Evolutionary conservation across 2,113 vertebrate species (phyloP).

Genomic region (Notarius quadriscutis): DNA sequence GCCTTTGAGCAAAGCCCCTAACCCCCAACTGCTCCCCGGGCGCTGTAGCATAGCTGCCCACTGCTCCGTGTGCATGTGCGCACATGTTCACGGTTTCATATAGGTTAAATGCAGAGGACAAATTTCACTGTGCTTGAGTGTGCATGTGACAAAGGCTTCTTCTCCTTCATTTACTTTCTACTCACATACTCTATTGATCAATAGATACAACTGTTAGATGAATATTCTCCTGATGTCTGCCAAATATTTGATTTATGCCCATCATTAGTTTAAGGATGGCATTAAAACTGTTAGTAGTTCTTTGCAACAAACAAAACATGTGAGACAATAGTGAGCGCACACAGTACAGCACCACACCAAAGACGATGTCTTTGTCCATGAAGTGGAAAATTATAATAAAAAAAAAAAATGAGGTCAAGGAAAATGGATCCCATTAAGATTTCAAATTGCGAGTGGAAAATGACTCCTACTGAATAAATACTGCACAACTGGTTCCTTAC

Average conservation of each 20-base stretch:
- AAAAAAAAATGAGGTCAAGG: not conserved
- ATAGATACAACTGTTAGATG: not conserved
- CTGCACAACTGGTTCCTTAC: not conserved
- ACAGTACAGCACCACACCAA: not conserved
- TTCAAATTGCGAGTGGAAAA: conserved; percentile 1
- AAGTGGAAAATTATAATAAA: not conserved
- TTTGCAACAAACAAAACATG: not conserved
- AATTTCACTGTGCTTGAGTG: too few relatives aligned
- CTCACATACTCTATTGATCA: not conserved
- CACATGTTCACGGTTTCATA: too few relatives aligned
- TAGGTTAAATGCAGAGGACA: too few relatives aligned
- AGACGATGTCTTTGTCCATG: not conserved
- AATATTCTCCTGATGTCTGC: not conserved
- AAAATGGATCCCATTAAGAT: not conserved
- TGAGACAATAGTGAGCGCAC: not conserved
- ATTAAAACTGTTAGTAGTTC: not conserved
- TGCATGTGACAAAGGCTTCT: not conserved
- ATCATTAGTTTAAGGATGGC: not conserved
- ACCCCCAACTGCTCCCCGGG: too few relatives aligned
- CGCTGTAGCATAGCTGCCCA: too few relatives aligned
- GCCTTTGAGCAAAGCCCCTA: too few relatives aligned
- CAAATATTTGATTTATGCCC: not conserved
- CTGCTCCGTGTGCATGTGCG: too few relatives aligned
- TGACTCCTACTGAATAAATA: not conserved
- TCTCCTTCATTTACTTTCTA: not conserved